These are phyloP conservation scores for Xylocopa sonorina DNA, from an alignment of 1,140 invertebrate genomes.

Conservation along the genomic window DNA sequence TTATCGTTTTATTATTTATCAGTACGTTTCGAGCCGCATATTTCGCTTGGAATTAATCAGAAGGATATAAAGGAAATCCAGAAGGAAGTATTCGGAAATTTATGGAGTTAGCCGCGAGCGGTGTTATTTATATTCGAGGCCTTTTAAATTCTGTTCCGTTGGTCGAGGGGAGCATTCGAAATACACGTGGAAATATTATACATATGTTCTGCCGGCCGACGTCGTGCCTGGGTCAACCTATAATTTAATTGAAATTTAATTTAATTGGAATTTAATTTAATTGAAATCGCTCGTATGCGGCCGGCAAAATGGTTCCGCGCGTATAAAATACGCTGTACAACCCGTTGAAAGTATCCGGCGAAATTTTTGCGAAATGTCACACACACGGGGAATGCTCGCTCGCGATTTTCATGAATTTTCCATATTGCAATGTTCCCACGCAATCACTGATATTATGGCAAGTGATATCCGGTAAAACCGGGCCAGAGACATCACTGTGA, in stretches of 20 bases:
- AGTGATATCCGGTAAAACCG: slow-evolving; percentile 22
- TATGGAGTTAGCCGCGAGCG: background rate
- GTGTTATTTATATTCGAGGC: slow-evolving; percentile 5
- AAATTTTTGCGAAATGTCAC: slow-evolving; percentile 48
- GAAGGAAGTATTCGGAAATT: background rate
- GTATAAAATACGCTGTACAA: slow-evolving; percentile 21
- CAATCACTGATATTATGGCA: slow-evolving; percentile 46
- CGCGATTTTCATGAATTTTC: slow-evolving; percentile 48
- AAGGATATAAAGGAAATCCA: background rate
- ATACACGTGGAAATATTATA: background rate
- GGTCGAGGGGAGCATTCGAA: background rate
- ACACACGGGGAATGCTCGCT: background rate
- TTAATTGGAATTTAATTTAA: slow-evolving; percentile 55
- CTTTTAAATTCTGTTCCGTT: slow-evolving; percentile 6
- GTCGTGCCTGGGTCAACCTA: slow-evolving; percentile 17
- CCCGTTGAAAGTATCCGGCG: slow-evolving; percentile 26
- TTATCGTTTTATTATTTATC: background rate
- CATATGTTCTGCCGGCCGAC: background rate
- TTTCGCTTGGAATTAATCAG: background rate
- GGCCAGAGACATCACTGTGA: background rate
- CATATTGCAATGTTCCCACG: slow-evolving; percentile 32
- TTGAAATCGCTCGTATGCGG: slow-evolving; percentile 44
- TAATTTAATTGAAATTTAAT: slow-evolving; percentile 51
- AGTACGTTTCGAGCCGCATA: background rate
- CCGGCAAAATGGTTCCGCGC: slow-evolving; percentile 31